Evolutionary conservation across 2,888 invertebrate genomes (phyloP), one percentile per base, ranked within the genome.

Genomic region (Tineola bisselliella): DNA sequence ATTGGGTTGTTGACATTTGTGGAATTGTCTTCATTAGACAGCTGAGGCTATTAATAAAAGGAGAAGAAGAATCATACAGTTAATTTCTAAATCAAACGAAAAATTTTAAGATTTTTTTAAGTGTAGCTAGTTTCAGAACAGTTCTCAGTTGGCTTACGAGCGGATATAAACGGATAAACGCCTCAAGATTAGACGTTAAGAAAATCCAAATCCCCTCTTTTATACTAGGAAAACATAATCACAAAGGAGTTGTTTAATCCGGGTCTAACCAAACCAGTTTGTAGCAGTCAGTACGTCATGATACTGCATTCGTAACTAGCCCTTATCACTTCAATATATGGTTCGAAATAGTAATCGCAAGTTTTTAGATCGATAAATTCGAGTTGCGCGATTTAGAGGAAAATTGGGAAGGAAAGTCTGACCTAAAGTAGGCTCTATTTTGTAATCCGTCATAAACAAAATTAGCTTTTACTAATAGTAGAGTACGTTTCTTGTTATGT

Each of bases 171-270:
- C 73, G 76, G 79, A 77, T 79, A 76, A 81, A 60, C 62, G 56
- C 54, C 43, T 60, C 67, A 76, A 78, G 72, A 71, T 81, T 71
- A 76, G 71, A 71, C 68, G 74, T 72, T 81, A 80, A 80, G 77
- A 77, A 77, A 73, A 87, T 79, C 81, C 84, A 78, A 80, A 78
- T 77, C 79, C 76, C 78, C 73, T 76, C 75, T 71, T 71, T 68
- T 67, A 62, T 75, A 87, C 82, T 68, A 84, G 81, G 84, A 64
- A n/a, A 63, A 10, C 81, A 88, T 79, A 73, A 65, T 61, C 1
- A 17, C 4, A 1, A 64, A 67, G 69, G 66, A 54, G 69, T 65
- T 66, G 62, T 65, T 69, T 82, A 81, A 81, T 80, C 83, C 79
- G 69, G 65, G 61, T 62, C 61, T 62, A 38, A 38, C 38, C 38